Percentiles rank a stretch among this genome's conserved stretches.
These are phyloP conservation scores for Cryptoleucopteryx plumbea DNA, from an alignment of 2,113 vertebrate species.

Conservation along the genomic window DNA sequence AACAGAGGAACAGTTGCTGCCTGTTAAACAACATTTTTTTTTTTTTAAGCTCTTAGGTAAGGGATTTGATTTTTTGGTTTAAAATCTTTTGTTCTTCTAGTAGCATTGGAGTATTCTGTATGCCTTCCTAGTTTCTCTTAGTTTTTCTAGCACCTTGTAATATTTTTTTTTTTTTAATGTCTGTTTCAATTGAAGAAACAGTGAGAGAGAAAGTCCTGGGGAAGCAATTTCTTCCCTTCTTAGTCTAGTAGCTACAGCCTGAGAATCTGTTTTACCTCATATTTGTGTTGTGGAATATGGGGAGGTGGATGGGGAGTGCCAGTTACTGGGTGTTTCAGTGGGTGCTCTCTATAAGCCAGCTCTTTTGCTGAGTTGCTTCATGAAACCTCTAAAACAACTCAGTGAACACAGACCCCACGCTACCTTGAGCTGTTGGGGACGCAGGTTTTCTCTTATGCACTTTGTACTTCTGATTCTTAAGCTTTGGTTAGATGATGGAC, in stretches of 20 bases:
- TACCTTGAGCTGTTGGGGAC: background rate
- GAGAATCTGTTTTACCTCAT: background rate
- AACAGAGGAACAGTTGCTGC: background rate
- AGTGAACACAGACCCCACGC: fast-evolving
- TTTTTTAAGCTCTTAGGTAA: background rate
- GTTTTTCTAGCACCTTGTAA: background rate
- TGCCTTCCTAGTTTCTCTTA: background rate
- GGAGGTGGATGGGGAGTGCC: background rate
- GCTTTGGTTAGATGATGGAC: background rate
- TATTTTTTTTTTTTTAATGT: too few relatives aligned
- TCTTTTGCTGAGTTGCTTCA: background rate
- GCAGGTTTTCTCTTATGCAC: background rate
- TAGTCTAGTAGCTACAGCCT: background rate
- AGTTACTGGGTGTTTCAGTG: background rate
- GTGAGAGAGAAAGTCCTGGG: background rate
- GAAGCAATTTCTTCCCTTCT: background rate
- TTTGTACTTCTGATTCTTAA: background rate
- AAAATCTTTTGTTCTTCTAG: background rate
- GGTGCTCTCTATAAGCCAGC: background rate
- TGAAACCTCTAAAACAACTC: background rate
- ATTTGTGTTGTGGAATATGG: background rate
- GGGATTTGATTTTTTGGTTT: background rate
- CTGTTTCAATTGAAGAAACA: background rate
- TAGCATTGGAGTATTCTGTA: background rate
- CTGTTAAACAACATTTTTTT: background rate